Conservation (phyloP, 2,113 vertebrate genomes). For the Oryzias melastigma region DNA sequence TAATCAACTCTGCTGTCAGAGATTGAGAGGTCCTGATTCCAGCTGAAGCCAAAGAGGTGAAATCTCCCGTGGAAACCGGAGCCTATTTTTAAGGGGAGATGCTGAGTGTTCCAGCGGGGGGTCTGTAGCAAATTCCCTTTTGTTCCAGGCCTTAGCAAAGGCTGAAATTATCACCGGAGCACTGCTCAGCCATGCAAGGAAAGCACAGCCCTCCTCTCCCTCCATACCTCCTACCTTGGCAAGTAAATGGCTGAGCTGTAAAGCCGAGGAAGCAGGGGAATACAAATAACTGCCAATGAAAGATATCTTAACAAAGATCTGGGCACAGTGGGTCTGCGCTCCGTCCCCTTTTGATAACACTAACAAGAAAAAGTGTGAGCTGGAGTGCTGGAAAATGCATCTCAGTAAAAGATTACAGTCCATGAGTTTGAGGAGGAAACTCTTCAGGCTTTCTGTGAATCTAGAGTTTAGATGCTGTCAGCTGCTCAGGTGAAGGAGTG, state of each 20-base stretch:
- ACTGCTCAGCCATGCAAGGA: slow-evolving; percentile 33
- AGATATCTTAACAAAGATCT: slow-evolving; percentile 5
- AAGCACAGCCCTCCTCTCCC: slow-evolving; percentile 38
- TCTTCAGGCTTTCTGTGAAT: slow-evolving; percentile 18
- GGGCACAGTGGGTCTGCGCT: slow-evolving; percentile 4
- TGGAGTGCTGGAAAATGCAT: slow-evolving; percentile 29
- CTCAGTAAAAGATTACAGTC: slow-evolving; percentile 35
- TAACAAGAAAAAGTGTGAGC: slow-evolving; percentile 32
- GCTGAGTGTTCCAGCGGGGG: slow-evolving; percentile 27
- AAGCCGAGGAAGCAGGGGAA: slow-evolving; percentile 18
- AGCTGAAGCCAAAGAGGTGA: slow-evolving; percentile 29
- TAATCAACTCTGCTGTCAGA: slow-evolving; percentile 4
- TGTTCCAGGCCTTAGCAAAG: slow-evolving; percentile 33
- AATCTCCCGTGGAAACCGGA: slow-evolving; percentile 8
- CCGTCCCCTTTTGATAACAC: slow-evolving; percentile 27
- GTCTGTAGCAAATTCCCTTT: slow-evolving; percentile 34
- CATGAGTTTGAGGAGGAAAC: slow-evolving; percentile 24
- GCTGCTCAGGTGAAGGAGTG: slow-evolving; percentile 21
- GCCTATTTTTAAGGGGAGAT: slow-evolving; percentile 23
- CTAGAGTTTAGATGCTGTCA: slow-evolving; percentile 28
- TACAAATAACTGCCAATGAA: slow-evolving; percentile 28
- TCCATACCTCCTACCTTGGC: slow-evolving; percentile 34
- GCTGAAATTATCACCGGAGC: slow-evolving; percentile 14
- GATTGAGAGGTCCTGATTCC: slow-evolving; percentile 15
- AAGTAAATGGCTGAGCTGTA: slow-evolving; percentile 20